Percentiles rank a stretch among this genome's conserved stretches.
Conservation (phyloP, 2,797 vertebrate species). For the Pitangus sulphuratus region DNA sequence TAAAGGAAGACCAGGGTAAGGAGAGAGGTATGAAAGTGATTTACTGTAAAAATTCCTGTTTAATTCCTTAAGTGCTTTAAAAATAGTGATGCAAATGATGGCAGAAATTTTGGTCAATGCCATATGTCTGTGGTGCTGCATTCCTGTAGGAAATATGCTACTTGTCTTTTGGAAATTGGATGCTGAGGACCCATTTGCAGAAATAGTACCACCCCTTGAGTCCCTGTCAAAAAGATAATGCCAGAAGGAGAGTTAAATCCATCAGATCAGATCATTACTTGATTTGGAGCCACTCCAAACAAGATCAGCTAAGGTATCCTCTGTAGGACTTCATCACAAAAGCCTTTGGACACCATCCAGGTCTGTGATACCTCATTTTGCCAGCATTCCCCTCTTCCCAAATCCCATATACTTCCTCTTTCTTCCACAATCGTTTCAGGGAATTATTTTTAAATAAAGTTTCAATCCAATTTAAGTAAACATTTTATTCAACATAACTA, state of each 20-base stretch:
- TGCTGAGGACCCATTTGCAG: rapidly evolving
- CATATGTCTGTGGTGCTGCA: neutral
- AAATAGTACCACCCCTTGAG: rapidly evolving
- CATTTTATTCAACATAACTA: neutral
- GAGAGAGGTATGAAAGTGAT: neutral
- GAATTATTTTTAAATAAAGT: neutral
- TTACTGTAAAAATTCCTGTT: neutral
- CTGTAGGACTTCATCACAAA: neutral
- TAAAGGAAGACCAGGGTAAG: neutral
- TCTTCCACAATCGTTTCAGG: neutral
- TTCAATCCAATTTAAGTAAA: neutral
- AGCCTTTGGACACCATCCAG: neutral
- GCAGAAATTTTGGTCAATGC: neutral
- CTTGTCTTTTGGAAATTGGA: neutral
- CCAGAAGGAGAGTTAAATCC: neutral
- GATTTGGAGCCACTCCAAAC: neutral
- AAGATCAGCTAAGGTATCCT: neutral
- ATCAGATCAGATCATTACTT: neutral
- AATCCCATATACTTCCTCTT: neutral
- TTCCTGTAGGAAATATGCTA: neutral
- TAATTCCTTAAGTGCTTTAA: neutral
- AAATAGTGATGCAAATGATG: neutral
- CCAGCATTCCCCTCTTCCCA: neutral
- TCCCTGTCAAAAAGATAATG: neutral
- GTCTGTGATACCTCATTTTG: neutral